Percentiles rank a stretch among this genome's conserved stretches.
These are phyloP conservation scores for Pycnonotus jocosus DNA, from an alignment of 2,113 vertebrate species.

Conservation along the genomic window DNA sequence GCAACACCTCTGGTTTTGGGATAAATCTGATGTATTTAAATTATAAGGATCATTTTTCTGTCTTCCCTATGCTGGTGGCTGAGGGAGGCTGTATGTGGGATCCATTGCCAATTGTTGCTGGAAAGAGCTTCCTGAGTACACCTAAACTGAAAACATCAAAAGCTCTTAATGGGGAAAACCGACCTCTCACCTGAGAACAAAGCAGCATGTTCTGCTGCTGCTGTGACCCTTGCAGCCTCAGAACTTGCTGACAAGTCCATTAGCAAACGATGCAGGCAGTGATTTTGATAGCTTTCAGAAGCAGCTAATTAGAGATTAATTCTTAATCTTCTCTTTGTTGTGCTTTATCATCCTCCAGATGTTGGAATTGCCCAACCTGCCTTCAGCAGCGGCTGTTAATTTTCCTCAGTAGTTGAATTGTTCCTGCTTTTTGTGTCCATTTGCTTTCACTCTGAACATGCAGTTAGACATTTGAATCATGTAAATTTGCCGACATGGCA, in stretches of 20 bases:
- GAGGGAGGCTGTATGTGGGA: not conserved
- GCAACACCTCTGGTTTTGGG: not conserved
- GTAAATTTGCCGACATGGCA: not conserved
- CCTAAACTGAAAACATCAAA: not conserved
- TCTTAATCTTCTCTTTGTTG: slow-evolving; percentile 16
- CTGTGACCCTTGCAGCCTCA: not conserved
- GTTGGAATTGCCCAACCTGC: not conserved
- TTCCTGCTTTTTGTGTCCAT: not conserved
- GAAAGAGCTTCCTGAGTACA: not conserved
- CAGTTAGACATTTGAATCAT: not conserved
- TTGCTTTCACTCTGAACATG: rapidly evolving
- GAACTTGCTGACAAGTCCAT: slow-evolving; percentile 1
- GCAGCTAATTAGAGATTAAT: not conserved
- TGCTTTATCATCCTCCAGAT: not conserved
- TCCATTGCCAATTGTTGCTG: not conserved
- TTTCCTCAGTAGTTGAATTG: not conserved
- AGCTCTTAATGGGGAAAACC: not conserved
- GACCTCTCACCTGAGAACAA: not conserved
- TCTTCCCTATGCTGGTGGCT: not conserved
- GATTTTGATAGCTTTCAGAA: not conserved
- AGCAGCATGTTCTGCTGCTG: not conserved
- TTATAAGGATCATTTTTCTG: not conserved
- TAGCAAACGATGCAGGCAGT: not conserved
- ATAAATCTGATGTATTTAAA: not conserved
- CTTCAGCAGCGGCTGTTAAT: not conserved